Evolutionary conservation across 2,113 vertebrate species (phyloP), one percentile per base, ranked within the genome.

Genomic region (Alligator sinensis): DNA sequence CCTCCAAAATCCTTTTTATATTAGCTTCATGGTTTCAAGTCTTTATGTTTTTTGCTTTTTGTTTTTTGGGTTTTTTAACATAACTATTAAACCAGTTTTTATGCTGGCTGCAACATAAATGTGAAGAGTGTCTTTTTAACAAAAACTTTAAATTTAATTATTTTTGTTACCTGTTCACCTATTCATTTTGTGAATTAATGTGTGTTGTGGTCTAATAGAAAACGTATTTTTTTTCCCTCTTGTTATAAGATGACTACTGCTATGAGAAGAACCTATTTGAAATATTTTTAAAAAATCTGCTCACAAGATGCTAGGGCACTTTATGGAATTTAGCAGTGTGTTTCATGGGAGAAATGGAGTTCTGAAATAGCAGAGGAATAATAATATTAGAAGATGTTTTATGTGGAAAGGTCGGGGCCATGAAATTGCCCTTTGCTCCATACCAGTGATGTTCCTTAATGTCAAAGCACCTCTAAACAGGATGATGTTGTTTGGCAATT

Each of bases 381-480:
- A 4, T 13, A 74, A 18, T 38, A 5, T 78, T 4, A 2, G 61
- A 3, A 28, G n/a, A 8, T 1, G 0, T 80, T 30, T 82, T 38
- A 55, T 84, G 59, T 77, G n/a, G 28, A 85, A 66, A 38, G 61
- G 60, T 87, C 9, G 85, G 38, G 24, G 6, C 38, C 76, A 61
- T 75, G 9, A 87, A 54, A 86, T 34, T 66, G 77, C 21, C 28
- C 78, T 93, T 84, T 54, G 55, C 60, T 59, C 11, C 66, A 70
- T 86, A 5, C 19, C 77, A 82, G 27, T 86, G 81, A 74, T 8
- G 25, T 94, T 93, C 85, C 68, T 95, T 80, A n/a, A 34, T 86
- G 91, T 77, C 81, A 60, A 82, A 92, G 89, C 89, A 75, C 91
- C 63, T 94, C 81, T 78, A 93, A 83, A 94, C 91, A 97, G 96